Percentiles rank a stretch among this genome's conserved stretches.
Evolutionary conservation across 2,113 vertebrate species (phyloP).

Genomic region (Helogale parvula): DNA sequence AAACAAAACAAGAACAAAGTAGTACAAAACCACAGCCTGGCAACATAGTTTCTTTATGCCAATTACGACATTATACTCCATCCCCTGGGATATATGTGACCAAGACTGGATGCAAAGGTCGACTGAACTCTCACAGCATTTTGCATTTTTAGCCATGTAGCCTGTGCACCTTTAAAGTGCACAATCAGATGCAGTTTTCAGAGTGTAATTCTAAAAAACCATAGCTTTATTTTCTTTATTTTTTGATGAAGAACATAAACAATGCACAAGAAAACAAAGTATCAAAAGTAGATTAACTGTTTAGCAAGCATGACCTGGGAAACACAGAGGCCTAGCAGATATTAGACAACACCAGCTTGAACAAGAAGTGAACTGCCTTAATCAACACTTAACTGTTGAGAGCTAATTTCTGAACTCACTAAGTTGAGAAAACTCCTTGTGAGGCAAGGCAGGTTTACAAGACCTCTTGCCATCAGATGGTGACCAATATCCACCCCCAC

Average conservation of each 20-base stretch:
- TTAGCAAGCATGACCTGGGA: neutral
- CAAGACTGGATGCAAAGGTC: neutral
- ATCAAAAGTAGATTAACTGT: neutral
- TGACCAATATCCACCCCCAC: too few species aligned
- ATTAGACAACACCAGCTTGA: neutral
- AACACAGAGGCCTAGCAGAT: neutral
- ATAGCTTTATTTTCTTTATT: neutral
- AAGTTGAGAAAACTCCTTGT: too few species aligned
- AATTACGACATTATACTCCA: neutral
- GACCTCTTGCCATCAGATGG: too few species aligned
- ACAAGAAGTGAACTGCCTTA: neutral
- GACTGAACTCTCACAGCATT: neutral
- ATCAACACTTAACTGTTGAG: neutral
- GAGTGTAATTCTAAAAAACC: neutral
- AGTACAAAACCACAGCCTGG: neutral
- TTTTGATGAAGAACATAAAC: neutral
- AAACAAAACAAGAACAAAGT: neutral
- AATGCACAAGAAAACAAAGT: neutral
- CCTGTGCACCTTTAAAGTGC: neutral
- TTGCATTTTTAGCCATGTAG: neutral
- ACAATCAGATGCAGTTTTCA: neutral
- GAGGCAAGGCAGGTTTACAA: too few species aligned
- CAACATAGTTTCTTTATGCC: neutral
- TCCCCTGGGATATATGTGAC: fast-evolving
- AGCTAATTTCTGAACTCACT: too few species aligned